Evolutionary conservation across 2,113 vertebrate genomes (phyloP), one percentile per base, ranked within the genome.

Genomic region (Perccottus glenii): DNA sequence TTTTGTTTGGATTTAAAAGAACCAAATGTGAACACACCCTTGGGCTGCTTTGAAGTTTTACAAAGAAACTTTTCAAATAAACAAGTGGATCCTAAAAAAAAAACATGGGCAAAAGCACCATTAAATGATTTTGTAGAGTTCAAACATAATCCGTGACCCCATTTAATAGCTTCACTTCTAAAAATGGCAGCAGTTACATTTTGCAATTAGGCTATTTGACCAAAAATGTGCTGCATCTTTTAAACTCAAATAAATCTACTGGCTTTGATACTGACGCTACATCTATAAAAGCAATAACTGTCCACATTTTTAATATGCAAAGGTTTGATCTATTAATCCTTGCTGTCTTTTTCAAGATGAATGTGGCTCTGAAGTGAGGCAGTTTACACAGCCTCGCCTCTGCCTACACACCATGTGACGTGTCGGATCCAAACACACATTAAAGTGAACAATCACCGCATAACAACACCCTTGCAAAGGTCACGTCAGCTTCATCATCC

Each of bases 401-500:
- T 11, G 44, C 68, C 68, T 10, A 72, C 75, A 48, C 47, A 11
- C 53, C 52, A 1, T 45, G 56, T 69, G 69, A 75, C 85, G 74
- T 58, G 42, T 12, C 36, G 3, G 66, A 75, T 73, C 60, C 61
- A 71, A 77, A 83, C 58, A 61, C 64, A 64, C 84, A 79, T 88
- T 77, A 86, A 86, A 89, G 63, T 85, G 81, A 89, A 74, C 80
- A 86, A 89, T 88, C 75, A 57, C 82, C 16, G 9, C 38, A 61
- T 53, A 77, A 82, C 84, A 81, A 79, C 76, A 74, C 61, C 76
- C 73, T 75, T 67, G 64, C 78, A 90, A 89, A 89, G 87, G 89
- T 90, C 89, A 82, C 52, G 69, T 84, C 86, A 78, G 68, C 74
- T 75, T 82, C 80, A 85, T 88, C 84, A 85, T 75, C 80, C 83